Percentiles rank a stretch among this genome's conserved stretches.
phyloP scores from a whole-genome alignment of 1,140 invertebrate genomes.

The Diabrotica virgifera region DNA sequence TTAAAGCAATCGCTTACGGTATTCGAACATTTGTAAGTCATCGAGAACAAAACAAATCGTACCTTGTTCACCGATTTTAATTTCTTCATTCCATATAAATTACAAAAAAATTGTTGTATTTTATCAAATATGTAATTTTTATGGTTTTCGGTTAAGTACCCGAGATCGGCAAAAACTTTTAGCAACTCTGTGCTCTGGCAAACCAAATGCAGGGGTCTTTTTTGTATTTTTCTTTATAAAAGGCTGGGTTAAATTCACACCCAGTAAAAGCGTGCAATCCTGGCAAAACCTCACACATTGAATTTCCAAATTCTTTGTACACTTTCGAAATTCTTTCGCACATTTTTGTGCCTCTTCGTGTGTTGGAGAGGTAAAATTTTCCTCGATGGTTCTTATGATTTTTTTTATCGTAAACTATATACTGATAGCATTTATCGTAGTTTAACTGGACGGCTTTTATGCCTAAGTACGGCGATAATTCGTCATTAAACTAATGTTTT shows the following conservation, averaged over 20 bases:
- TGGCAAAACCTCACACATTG: slow-evolving; percentile 25
- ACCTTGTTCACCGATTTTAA: slow-evolving; percentile 15
- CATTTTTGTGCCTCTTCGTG: neutral
- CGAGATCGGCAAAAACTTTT: slow-evolving; percentile 23
- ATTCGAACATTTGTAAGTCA: neutral
- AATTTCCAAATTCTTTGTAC: too few species aligned
- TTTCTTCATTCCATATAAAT: slow-evolving; percentile 17
- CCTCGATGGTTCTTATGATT: too few species aligned
- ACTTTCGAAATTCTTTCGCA: too few species aligned
- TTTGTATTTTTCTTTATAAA: slow-evolving; percentile 25
- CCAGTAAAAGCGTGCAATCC: slow-evolving; percentile 47
- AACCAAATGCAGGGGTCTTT: slow-evolving; percentile 15
- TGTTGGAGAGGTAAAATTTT: neutral
- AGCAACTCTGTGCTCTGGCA: slow-evolving; percentile 21
- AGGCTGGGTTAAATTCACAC: slow-evolving; percentile 47
- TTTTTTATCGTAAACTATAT: slow-evolving; percentile 4
- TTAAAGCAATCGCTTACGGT: slow-evolving; percentile 10
- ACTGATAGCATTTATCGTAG: slow-evolving; percentile 15
- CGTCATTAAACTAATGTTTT: slow-evolving; percentile 3
- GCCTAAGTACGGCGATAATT: slow-evolving; percentile 4
- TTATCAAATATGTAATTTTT: slow-evolving; percentile 16
- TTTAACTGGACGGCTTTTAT: slow-evolving; percentile 9
- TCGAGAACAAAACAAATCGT: slow-evolving; percentile 16
- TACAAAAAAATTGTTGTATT: slow-evolving; percentile 19
- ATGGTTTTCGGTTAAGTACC: too few species aligned